A percentile compares a stretch with the other conserved stretches of the same genome.
These are phyloP conservation scores for Boulengeromyrus knoepffleri DNA, from an alignment of 2,113 vertebrate genomes.

Conservation along the genomic window DNA sequence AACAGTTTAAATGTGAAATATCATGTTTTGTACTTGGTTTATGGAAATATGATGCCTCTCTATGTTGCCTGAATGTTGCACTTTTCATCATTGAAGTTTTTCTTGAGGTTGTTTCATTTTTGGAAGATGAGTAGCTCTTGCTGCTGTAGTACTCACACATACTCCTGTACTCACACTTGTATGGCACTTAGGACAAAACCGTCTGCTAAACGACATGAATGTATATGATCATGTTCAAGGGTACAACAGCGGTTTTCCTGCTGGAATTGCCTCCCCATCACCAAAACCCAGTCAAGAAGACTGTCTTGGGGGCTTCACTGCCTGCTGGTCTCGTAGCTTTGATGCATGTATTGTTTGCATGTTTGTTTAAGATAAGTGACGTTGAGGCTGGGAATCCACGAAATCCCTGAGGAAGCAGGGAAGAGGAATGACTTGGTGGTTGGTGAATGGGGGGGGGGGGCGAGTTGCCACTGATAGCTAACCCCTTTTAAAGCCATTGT, in stretches of 20 bases:
- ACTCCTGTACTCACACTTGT: not conserved
- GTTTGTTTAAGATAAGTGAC: constrained; percentile 16
- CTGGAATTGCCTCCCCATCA: not conserved
- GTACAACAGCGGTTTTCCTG: not conserved
- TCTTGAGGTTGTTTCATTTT: not conserved
- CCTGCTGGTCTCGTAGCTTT: not conserved
- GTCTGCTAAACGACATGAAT: not conserved
- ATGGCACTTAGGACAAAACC: not conserved
- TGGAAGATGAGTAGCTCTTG: not conserved
- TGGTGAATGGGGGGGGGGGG: not conserved
- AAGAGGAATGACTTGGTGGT: not conserved
- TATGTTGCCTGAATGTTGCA: not conserved
- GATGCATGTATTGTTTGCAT: constrained; percentile 16
- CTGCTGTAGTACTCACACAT: not conserved
- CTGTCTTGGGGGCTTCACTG: not conserved
- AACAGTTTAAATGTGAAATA: not conserved
- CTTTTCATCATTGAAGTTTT: not conserved
- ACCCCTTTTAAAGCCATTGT: constrained; percentile 41
- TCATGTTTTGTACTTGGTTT: not conserved
- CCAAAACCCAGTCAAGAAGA: not conserved
- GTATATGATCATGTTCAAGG: not conserved
- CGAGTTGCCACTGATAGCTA: constrained; percentile 27
- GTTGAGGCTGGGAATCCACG: not conserved
- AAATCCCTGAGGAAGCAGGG: not conserved
- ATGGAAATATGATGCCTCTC: not conserved